Base-by-base conservation (phyloP, 2,797 vertebrate species). In the Etheostoma perlongum region DNA sequence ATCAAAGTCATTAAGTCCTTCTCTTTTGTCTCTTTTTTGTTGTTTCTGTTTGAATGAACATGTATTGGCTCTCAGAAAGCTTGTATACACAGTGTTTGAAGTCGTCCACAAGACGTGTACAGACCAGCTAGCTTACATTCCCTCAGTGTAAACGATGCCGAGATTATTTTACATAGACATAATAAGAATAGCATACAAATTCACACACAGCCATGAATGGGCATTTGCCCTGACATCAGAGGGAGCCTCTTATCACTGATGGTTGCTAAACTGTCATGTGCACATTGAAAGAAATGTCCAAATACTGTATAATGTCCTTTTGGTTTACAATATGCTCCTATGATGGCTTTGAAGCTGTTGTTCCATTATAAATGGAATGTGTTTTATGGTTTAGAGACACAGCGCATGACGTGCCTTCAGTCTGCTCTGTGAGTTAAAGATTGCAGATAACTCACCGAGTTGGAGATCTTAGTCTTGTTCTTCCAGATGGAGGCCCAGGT, bases 401-500 rank as follows among this genome's bases (percentile, higher is more conserved):
- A 49, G 63, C 19, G 27, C 72, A 61, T 82, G 64, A 62, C 10
- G 60, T 36, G 62, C 36, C 66, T 52, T 68, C 64, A 63, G 67
- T 66, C 30, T 51, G 12, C 68, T 85, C n/a, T 52, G 72, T 63
- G 59, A 70, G 65, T 76, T 59, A 59, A 58, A 85, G 86, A 83
- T 69, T 27, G 57, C 0, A 42, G 84, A 86, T 85, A 78, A 86
- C 95, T 94, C 88, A 96, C 95, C 67, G 93, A 93, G 89, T 91
- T 95, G 46, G 89, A 89, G 85, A 95, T 94, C 89, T 95, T 96
- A 49, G 90, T 93, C 88, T 95, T 95, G 89, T 95, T 95, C 88
- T 95, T 95, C 94, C 95, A 95, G 84, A 96, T 95, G 76, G 94
- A 94, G 85, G 95, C 94, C 95, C 95, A 95, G 76, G 94, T 93